Base-by-base conservation (phyloP, 2,797 vertebrate genomes). In the Craterocephalus amniculus region DNA sequence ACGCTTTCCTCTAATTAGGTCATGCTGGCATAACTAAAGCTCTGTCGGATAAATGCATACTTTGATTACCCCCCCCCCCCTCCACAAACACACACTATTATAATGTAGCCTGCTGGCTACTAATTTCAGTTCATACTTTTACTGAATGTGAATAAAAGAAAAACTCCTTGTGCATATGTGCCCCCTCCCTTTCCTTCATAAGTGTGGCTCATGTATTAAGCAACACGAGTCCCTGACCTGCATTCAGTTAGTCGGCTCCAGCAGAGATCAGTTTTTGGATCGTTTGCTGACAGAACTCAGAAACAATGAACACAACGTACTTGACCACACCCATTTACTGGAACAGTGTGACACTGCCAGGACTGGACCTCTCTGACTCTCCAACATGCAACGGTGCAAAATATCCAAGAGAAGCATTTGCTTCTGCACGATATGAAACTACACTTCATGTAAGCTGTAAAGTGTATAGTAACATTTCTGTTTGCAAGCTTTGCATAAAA, bases 271-370 rank as follows among this genome's bases (percentile, higher is more conserved):
- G 71, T 81, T 63, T 78, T 69, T 76, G 52, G 65, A 63, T 76
- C 62, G 67, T 55, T 78, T 48, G 57, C 66, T 61, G 36, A 76
- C 60, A 83, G 65, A 83, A 78, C 66, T 73, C 76, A 76, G 74
- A 80, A 85, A 87, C 80, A 87, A 83, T 83, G 81, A 85, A 84
- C 76, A 87, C 72, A 27, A 78, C 75, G 26, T 84, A 84, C 88
- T 85, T 83, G 71, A 87, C 91, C 87, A 83, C 91, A 87, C 91
- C 91, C 90, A 60, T 85, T 78, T 63, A 69, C 74, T 81, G 83
- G 84, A 89, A 90, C 84, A 85, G 70, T 38, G 71, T 52, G 63
- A 80, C 79, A 73, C 6, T 86, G 61, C 83, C 75, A 79, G 77
- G 58, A 88, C 49, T 79, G 82, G 80, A 90, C 79, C 78, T 89